These are phyloP conservation scores for Matsumurasca onukii DNA, from an alignment of 1,140 invertebrate species.

Conservation along the genomic window DNA sequence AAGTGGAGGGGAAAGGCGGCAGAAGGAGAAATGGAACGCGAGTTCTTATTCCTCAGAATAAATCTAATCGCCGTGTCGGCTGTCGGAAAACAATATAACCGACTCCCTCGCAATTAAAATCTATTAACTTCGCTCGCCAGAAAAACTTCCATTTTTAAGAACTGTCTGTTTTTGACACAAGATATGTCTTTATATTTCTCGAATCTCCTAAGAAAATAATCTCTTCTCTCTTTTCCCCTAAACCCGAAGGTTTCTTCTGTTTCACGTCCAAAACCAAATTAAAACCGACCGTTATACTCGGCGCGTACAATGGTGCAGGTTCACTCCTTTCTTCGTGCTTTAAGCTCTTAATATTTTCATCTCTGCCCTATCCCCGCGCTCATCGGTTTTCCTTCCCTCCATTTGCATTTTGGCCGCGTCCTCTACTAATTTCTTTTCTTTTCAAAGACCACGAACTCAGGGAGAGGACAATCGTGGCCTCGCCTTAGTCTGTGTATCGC, in stretches of 20 bases:
- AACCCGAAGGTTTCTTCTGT: not conserved
- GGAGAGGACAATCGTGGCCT: too few relatives aligned
- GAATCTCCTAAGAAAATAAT: not conserved
- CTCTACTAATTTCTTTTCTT: too few relatives aligned
- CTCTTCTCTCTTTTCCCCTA: not conserved
- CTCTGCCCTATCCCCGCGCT: not conserved
- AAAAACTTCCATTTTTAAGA: conserved; percentile 26
- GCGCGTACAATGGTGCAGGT: not conserved
- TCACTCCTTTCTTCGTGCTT: conserved; percentile 3
- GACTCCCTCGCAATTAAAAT: conserved; percentile 16
- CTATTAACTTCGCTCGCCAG: conserved; percentile 12
- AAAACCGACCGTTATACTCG: conserved; percentile 15
- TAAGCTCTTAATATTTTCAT: conserved; percentile 24
- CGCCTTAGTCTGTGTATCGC: too few relatives aligned
- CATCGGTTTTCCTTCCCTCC: conserved; percentile 1
- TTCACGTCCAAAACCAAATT: conserved; percentile 18
- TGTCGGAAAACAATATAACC: conserved; percentile 4
- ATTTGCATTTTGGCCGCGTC: not conserved
- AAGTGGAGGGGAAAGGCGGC: not conserved
- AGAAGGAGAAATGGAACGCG: too few relatives aligned
- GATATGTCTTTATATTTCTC: conserved; percentile 26
- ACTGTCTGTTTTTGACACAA: conserved; percentile 15
- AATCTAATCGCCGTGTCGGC: not conserved
- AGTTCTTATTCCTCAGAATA: too few relatives aligned
- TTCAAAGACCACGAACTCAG: too few relatives aligned